These are phyloP conservation scores for Agelastica alni DNA, from an alignment of 2,888 invertebrate species.

Conservation along the genomic window DNA sequence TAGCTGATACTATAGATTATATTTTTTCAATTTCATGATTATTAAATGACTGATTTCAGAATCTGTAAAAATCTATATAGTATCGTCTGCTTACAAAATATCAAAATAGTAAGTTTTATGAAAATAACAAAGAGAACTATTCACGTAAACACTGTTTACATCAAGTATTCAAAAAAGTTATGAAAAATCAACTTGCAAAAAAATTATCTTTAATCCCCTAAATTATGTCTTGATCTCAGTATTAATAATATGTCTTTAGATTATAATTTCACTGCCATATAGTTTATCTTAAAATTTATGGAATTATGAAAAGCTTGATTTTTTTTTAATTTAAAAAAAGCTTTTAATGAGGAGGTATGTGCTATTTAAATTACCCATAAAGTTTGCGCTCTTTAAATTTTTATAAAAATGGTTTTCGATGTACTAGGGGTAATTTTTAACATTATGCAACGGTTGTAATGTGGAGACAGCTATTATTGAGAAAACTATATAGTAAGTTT, in stretches of 20 bases:
- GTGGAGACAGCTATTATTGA: too few species aligned
- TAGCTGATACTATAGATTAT: slow-evolving; percentile 8
- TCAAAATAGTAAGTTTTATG: slow-evolving; percentile 7
- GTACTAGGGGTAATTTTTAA: too few species aligned
- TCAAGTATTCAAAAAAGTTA: slow-evolving; percentile 16
- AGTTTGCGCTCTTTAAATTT: too few species aligned
- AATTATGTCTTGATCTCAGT: slow-evolving; percentile 52
- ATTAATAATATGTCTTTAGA: slow-evolving; percentile 50
- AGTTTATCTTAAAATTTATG: slow-evolving; percentile 30
- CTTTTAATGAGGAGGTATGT: slow-evolving; percentile 4
- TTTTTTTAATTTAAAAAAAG: slow-evolving; percentile 8
- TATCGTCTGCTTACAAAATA: slow-evolving; percentile 6
- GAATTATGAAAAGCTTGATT: slow-evolving; percentile 15
- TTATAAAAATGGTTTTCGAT: too few species aligned
- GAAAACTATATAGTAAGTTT: too few species aligned
- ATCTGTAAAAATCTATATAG: slow-evolving; percentile 11
- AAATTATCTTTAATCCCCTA: slow-evolving; percentile 36
- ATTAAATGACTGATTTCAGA: slow-evolving; percentile 16
- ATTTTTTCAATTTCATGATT: slow-evolving; percentile 19
- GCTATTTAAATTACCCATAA: not conserved
- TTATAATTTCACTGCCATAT: slow-evolving; percentile 52
- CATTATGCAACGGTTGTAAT: too few species aligned
- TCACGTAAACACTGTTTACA: slow-evolving; percentile 14
- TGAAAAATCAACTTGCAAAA: not conserved
- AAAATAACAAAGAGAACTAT: slow-evolving; percentile 14